Percentiles rank a stretch among this genome's conserved stretches.
phyloP scores from a whole-genome alignment of 2,888 invertebrate species.

The Parnassius orleans region DNA sequence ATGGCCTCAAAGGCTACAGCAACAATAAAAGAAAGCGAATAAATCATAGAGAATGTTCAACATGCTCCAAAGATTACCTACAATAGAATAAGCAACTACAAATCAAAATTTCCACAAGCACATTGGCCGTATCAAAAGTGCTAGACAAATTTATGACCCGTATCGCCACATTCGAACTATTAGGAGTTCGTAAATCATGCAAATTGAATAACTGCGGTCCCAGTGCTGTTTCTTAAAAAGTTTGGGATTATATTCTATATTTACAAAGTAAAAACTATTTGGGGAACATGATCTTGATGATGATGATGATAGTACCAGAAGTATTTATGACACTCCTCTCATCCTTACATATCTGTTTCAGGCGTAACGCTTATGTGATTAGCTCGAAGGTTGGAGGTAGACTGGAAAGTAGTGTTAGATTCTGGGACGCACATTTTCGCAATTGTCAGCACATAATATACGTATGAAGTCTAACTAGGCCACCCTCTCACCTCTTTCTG shows the following conservation, averaged over 20 bases:
- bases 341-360: too few relatives aligned
- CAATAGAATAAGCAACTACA: slow-evolving; percentile 49
- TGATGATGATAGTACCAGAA: too few relatives aligned
- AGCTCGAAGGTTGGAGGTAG: too few relatives aligned
- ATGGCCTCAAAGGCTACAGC: neutral
- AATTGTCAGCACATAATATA: too few relatives aligned
- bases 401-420: too few relatives aligned
- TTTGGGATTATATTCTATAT: neutral
- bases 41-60: slow-evolving; percentile 22
- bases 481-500: too few relatives aligned
- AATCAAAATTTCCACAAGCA: slow-evolving; percentile 40
- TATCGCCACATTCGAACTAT: slow-evolving; percentile 62
- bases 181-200: slow-evolving; percentile 45
- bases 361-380: too few relatives aligned
- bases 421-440: too few relatives aligned
- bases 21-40: slow-evolving; percentile 26
- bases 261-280: too few relatives aligned
- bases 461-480: too few relatives aligned
- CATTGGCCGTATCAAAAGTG: slow-evolving; percentile 50
- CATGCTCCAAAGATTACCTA: slow-evolving; percentile 47
- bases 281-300: too few relatives aligned
- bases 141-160: slow-evolving; percentile 66
- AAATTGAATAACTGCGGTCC: slow-evolving; percentile 33
- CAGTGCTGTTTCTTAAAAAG: slow-evolving; percentile 7
- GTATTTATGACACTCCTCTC: too few relatives aligned